Evolutionary conservation across 2,888 invertebrate genomes (phyloP), one percentile per base, ranked within the genome.

Genomic region (Chloromyia formosa): DNA sequence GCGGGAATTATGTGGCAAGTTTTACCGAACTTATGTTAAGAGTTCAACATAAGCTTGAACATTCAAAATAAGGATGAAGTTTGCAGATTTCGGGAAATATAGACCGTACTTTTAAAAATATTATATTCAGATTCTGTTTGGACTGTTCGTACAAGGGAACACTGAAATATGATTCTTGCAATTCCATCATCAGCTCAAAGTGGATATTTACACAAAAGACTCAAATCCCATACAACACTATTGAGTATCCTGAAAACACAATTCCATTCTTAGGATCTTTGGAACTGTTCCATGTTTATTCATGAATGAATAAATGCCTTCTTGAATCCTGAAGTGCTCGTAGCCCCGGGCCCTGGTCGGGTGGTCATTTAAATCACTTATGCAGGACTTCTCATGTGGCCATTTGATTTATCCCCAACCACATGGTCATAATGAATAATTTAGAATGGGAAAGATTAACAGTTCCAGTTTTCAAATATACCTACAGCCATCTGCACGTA

Each of bases 361-460:
- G 10, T 16, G 56, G 18, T 20, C 56, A 56, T 56, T 56, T 56
- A 56, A 56, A 56, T 56, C 56, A 56, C 56, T 56, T 56, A 56
- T 56, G 22, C 18, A 56, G 56, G 56, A 56, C 56, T 56, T 56
- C 56, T 56, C 56, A 56, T 56, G 56, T 56, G 56, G 56, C 56
- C 16, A 56, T 56, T 56, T 56, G 56, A 56, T 56, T 56, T 56
- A 56, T 56, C 22, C 56, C 56, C 56, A 20, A 20, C 56, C 56
- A 56, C 56, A 56, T 56, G 56, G 56, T 56, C 56, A 56, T 56
- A 56, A 56, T 56, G 56, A 56, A 56, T 56, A 56, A 56, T 56
- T 56, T 56, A 56, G 14, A 10, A n/a, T 56, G 18, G 2, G 56
- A 56, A 56, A 18, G 22, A 56, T 20, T 56, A 56, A 20, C 56